Conservation (phyloP, 2,888 invertebrate species). For the Myathropa florea region DNA sequence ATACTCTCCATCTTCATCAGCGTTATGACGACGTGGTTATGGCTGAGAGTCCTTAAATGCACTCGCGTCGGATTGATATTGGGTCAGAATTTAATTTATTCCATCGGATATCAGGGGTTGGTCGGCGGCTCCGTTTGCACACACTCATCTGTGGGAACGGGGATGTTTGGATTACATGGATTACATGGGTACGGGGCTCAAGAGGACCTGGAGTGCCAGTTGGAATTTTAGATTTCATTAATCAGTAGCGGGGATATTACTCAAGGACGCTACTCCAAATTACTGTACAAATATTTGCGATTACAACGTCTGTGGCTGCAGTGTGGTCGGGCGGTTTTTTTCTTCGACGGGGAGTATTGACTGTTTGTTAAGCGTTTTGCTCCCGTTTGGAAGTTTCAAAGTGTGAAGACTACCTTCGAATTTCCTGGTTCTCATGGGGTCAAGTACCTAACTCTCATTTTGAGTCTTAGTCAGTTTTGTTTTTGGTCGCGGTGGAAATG, state of each 20-base stretch:
- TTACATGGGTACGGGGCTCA: background rate
- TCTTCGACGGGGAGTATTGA: too few relatives aligned
- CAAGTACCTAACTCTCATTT: background rate
- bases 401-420: background rate
- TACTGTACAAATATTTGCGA: background rate
- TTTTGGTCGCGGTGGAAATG: background rate
- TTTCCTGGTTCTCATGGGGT: background rate
- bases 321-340: background rate
- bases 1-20: slow-evolving; percentile 37
- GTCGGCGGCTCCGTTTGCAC: slow-evolving; percentile 1
- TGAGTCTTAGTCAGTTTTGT: background rate
- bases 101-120: slow-evolving; percentile 25
- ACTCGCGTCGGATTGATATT: slow-evolving; percentile 44
- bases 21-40: slow-evolving; percentile 26
- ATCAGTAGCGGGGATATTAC: background rate
- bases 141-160: background rate
- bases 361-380: too few relatives aligned
- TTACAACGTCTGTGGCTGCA: background rate
- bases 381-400: too few relatives aligned
- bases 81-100: slow-evolving; percentile 62
- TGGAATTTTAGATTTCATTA: slow-evolving; percentile 1
- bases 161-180: background rate
- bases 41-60: slow-evolving; percentile 37
- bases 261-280: background rate
- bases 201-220: background rate